phyloP scores from a whole-genome alignment of 2,888 invertebrate genomes.

The Ophioninae sp. region DNA sequence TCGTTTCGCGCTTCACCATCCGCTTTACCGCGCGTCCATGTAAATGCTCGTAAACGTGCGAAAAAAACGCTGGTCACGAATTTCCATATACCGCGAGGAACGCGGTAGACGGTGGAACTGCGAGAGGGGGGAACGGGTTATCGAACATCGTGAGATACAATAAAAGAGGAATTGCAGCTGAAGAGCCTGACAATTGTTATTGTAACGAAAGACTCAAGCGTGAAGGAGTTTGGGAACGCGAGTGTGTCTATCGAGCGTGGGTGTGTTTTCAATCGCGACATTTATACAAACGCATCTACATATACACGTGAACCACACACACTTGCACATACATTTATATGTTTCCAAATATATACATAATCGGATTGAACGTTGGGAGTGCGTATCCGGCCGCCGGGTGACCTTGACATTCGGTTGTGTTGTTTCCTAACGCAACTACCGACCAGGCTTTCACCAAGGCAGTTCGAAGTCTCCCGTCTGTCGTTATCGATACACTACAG shows the following conservation, averaged over 20 bases:
- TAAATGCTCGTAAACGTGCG: constrained; percentile 16
- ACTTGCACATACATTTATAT: neutral
- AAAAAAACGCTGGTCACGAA: neutral
- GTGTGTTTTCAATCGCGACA: constrained; percentile 22
- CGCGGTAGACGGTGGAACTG: neutral
- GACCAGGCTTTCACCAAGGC: constrained; percentile 19
- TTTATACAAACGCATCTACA: neutral
- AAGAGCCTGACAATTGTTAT: neutral
- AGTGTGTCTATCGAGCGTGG: constrained; percentile 16
- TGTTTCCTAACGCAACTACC: constrained; percentile 45
- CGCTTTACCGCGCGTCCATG: neutral
- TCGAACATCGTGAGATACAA: neutral
- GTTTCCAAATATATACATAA: constrained; percentile 24
- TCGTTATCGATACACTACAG: constrained; percentile 30
- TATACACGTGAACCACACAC: neutral
- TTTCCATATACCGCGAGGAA: neutral
- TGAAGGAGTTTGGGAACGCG: neutral
- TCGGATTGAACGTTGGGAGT: constrained; percentile 64
- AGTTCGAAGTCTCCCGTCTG: constrained; percentile 19
- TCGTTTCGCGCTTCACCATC: neutral
- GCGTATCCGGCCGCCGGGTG: constrained; percentile 68
- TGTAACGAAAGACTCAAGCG: neutral
- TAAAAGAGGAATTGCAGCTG: constrained; percentile 11
- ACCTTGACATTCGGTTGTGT: constrained; percentile 73
- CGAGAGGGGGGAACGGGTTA: neutral